Percentiles rank a stretch among this genome's conserved stretches.
Conservation (phyloP, 2,797 vertebrate species). For the Champsocephalus gunnari region DNA sequence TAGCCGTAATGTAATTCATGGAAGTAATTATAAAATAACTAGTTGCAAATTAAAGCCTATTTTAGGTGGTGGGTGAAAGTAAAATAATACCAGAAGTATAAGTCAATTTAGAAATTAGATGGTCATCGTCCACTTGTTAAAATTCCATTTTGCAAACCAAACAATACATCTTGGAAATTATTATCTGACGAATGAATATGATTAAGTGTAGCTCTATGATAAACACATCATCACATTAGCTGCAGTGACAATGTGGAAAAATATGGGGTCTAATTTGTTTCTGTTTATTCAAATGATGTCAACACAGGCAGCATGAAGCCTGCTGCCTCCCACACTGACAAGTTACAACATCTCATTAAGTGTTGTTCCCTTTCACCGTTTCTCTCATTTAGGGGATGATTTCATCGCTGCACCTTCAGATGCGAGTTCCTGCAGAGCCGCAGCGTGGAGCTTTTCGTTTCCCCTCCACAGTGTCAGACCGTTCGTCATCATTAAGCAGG, state of each 20-base stretch:
- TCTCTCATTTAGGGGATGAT: constrained; percentile 54
- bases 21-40: not conserved
- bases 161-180: not conserved
- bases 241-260: constrained; percentile 14
- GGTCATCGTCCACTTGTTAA: too few relatives aligned
- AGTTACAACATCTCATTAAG: constrained; percentile 51
- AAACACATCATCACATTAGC: not conserved
- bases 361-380: constrained; percentile 27
- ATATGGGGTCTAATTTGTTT: constrained; percentile 14
- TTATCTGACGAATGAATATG: too few relatives aligned
- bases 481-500: constrained; percentile 41
- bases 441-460: constrained; percentile 14
- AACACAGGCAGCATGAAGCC: constrained; percentile 41
- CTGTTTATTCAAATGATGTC: constrained; percentile 44
- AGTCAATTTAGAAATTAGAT: not conserved
- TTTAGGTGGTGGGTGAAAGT: not conserved
- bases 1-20: not conserved
- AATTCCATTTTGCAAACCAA: not conserved
- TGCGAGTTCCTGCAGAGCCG: constrained; percentile 29
- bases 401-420: constrained; percentile 29
- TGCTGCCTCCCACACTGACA: constrained; percentile 43
- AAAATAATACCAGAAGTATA: not conserved
- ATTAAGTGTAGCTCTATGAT: not conserved
- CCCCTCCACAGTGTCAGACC: not conserved
- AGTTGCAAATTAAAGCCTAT: not conserved